phyloP scores from a whole-genome alignment of 2,797 vertebrate species.

The Notoglanidium macrostoma region DNA sequence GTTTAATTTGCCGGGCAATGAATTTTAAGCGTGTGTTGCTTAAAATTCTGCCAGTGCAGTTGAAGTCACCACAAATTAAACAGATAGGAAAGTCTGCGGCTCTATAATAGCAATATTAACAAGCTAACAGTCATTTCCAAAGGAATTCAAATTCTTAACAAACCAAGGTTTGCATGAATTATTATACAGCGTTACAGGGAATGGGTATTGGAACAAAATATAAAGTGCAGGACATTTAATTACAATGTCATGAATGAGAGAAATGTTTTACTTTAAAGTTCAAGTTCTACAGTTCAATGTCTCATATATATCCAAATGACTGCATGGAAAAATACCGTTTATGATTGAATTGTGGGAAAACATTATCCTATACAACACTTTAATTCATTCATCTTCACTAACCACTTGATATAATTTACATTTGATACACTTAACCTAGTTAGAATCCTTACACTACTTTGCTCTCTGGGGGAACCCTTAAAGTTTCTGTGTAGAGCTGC shows the following conservation, averaged over 20 bases:
- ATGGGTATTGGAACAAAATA: not conserved
- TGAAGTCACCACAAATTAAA: slow-evolving; percentile 26
- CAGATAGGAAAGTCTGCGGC: not conserved
- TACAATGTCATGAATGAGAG: too few relatives aligned
- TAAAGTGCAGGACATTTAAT: too few relatives aligned
- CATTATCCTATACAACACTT: not conserved
- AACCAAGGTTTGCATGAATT: not conserved
- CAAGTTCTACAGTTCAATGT: too few relatives aligned
- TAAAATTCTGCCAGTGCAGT: slow-evolving; percentile 60
- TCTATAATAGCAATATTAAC: not conserved
- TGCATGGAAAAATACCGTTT: not conserved
- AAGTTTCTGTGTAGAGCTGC: not conserved
- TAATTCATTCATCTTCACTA: not conserved
- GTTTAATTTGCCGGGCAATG: slow-evolving; percentile 73
- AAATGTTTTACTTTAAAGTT: too few relatives aligned
- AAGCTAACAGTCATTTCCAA: not conserved
- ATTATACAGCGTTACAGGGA: not conserved
- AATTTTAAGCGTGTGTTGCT: slow-evolving; percentile 62
- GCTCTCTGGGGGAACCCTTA: not conserved
- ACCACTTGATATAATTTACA: not conserved
- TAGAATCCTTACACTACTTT: not conserved
- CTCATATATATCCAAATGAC: not conserved
- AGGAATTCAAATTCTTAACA: not conserved
- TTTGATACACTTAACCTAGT: not conserved
- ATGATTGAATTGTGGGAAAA: not conserved